These are phyloP conservation scores for Tetrax tetrax DNA, from an alignment of 2,113 vertebrate genomes.

Conservation along the genomic window DNA sequence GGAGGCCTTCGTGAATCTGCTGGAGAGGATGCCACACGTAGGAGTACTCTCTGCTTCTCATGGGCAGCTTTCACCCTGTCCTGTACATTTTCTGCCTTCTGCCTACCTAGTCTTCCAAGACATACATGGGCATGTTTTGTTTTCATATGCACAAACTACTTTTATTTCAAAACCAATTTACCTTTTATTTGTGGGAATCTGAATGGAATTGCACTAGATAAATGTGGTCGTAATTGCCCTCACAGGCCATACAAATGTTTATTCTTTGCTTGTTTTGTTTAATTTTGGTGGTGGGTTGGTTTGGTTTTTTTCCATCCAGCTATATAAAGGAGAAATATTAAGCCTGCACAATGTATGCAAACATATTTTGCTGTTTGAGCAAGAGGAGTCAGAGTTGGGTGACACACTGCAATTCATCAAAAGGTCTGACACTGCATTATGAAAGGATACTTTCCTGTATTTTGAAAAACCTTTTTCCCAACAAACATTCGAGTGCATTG, in stretches of 20 bases:
- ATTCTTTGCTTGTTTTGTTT: conserved; percentile 7
- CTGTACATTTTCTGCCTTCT: not conserved
- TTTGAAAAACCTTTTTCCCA: conserved; percentile 28
- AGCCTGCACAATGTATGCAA: conserved; percentile 20
- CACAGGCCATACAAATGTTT: not conserved
- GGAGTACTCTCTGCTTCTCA: not conserved
- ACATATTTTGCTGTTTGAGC: not conserved
- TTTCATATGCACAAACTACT: conserved; percentile 37
- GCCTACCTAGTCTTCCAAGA: not conserved
- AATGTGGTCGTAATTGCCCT: conserved; percentile 26
- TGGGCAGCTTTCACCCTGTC: not conserved
- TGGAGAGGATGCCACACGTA: not conserved
- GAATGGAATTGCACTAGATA: not conserved
- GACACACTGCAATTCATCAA: conserved; percentile 38
- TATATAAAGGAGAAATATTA: conserved; percentile 22
- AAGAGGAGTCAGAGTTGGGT: conserved; percentile 9
- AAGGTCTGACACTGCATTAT: conserved; percentile 6
- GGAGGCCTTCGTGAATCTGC: not conserved
- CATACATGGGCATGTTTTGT: not conserved
- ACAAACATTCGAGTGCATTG: conserved; percentile 14
- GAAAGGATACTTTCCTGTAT: not conserved
- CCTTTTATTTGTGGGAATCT: conserved; percentile 21
- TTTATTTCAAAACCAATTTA: conserved; percentile 16
- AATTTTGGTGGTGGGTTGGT: not conserved
- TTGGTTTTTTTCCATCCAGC: not conserved